Conservation (phyloP, 2,888 invertebrate species). For the Lepetodrilus schrolli region DNA sequence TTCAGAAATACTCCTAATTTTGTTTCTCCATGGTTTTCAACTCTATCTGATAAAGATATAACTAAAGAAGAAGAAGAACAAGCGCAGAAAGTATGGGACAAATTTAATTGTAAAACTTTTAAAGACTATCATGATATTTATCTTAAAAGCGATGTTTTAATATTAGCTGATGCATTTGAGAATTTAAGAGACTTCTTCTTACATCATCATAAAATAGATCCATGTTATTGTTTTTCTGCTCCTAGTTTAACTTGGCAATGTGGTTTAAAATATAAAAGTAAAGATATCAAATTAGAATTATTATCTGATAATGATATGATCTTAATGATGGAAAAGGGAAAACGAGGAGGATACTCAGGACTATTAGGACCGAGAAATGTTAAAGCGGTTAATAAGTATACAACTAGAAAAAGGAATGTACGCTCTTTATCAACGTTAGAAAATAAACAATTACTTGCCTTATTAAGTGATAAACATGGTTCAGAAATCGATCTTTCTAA, state of each 20-base stretch:
- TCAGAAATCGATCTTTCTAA: slow-evolving; percentile 11
- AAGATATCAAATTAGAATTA: slow-evolving; percentile 42
- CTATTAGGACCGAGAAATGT: slow-evolving; percentile 35
- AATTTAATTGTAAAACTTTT: slow-evolving; percentile 33
- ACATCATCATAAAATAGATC: too few relatives aligned
- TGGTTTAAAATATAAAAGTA: too few relatives aligned
- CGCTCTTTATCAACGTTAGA: slow-evolving; percentile 29
- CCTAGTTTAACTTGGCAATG: too few relatives aligned
- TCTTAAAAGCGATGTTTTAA: too few relatives aligned
- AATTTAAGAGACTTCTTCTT: too few relatives aligned
- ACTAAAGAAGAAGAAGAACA: slow-evolving; percentile 27
- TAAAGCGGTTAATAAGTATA: slow-evolving; percentile 36
- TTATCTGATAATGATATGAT: slow-evolving; percentile 39
- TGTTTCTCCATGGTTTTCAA: too few relatives aligned
- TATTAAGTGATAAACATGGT: too few relatives aligned
- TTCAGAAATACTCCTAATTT: neutral
- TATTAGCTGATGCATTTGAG: slow-evolving; percentile 39
- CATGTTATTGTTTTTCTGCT: slow-evolving; percentile 37
- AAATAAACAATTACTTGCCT: slow-evolving; percentile 2
- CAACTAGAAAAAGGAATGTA: slow-evolving; percentile 1
- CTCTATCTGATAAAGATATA: slow-evolving; percentile 29
- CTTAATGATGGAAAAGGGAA: too few relatives aligned
- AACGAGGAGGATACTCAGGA: too few relatives aligned
- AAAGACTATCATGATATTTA: slow-evolving; percentile 39
- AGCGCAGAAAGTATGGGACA: neutral